Base-by-base conservation (phyloP, 2,888 invertebrate species). In the Phortica magna region DNA sequence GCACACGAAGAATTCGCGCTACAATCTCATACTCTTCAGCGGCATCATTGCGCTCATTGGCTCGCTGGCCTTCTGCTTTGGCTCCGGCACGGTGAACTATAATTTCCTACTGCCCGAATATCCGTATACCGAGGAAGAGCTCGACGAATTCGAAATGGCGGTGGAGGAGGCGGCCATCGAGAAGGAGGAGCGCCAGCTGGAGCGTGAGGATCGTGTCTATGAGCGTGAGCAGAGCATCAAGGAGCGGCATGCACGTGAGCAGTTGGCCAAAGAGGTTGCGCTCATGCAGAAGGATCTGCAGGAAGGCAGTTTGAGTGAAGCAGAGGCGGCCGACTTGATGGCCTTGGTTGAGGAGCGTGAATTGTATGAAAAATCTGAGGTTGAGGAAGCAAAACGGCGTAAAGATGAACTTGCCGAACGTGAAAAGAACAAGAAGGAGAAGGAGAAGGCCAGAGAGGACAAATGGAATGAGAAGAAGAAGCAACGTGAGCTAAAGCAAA, bases 211-310 rank as follows among this genome's bases (percentile, higher is more conserved):
- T 0, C 14, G 76, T 0, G 9, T 78, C 0, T 81, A 87, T 5
- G 80, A 79, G 17, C 79, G 74, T 41, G 85, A 87, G 41, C 64
- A 84, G 5, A 77, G 53, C 64, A 39, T 78, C 0, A 85, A 85
- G 0, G 84, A 84, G 5, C 85, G 87, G n/a, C 59, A 78, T 64
- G 85, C 87, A 70, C 82, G 80, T 68, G 82, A 85, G 1, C 79
- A 76, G 17, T 84, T 85, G 83, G 65, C 68, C 0, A 81, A 82
- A 7, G 85, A 85, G 76, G 80, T 81, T 57, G 81, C 79, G 7
- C 81, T 85, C 3, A 85, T 85, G 87, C 84, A 87, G 22, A 82
- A 78, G 74, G 85, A 85, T 48, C 68, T 85, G 22, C 77, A 82
- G 1, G 81, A 74, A 1, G 84, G 82, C n/a, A 31, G 6, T 7